A percentile compares a stretch with the other conserved stretches of the same genome.
These are phyloP conservation scores for Trachemys scripta DNA, from an alignment of 2,113 vertebrate species.

Conservation along the genomic window DNA sequence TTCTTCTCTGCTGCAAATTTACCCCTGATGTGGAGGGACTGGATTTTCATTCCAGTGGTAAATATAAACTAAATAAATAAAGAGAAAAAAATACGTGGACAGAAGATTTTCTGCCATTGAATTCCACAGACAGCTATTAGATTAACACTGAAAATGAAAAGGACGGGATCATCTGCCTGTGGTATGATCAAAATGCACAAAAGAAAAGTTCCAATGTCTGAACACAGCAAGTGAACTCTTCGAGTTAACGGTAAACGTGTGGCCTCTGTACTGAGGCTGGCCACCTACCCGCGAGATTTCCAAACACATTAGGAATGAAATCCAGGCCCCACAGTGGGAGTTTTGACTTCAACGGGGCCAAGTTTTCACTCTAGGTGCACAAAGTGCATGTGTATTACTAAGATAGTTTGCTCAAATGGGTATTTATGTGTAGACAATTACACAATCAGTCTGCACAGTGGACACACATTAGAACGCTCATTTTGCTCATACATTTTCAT, in stretches of 20 bases:
- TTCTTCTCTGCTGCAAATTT: not conserved
- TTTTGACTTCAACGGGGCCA: not conserved
- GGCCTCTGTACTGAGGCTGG: not conserved
- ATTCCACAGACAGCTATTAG: not conserved
- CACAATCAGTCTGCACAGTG: not conserved
- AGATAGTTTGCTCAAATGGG: not conserved
- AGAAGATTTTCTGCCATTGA: not conserved
- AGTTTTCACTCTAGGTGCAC: not conserved
- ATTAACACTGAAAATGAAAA: not conserved
- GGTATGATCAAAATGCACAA: not conserved
- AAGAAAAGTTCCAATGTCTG: not conserved
- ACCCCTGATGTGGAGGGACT: rapidly evolving
- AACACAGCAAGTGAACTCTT: not conserved
- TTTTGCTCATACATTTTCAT: not conserved
- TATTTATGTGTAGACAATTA: rapidly evolving
- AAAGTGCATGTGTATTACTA: not conserved
- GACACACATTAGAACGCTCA: not conserved
- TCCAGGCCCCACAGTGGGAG: not conserved
- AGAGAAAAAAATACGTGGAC: rapidly evolving
- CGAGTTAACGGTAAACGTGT: not conserved
- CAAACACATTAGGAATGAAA: not conserved
- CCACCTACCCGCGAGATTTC: rapidly evolving
- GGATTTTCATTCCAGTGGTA: not conserved
- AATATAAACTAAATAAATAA: not conserved
- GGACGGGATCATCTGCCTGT: not conserved